Evolutionary conservation across 2,113 vertebrate species (phyloP).

Genomic region (Rousettus leschenaultii): DNA sequence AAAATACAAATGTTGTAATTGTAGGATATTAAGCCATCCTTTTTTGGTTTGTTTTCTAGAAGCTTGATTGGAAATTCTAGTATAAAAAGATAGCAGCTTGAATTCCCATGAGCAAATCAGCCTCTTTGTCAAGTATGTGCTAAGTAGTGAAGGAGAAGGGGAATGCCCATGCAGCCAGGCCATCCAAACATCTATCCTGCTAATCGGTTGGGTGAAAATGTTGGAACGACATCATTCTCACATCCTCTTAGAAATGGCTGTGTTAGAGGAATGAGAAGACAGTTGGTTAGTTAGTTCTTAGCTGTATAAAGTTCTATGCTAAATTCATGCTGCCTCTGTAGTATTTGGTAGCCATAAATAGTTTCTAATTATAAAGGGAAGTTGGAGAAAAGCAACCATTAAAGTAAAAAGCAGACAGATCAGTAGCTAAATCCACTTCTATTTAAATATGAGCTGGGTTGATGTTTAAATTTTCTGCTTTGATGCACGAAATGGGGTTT

Average conservation of each 20-base stretch:
- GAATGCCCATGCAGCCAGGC: not conserved
- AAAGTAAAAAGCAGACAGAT: slow-evolving; percentile 52
- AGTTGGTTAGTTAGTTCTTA: not conserved
- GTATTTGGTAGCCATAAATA: not conserved
- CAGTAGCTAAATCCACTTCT: slow-evolving; percentile 43
- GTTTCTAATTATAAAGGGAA: slow-evolving; percentile 15
- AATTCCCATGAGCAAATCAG: not conserved
- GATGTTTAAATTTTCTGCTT: slow-evolving; percentile 27
- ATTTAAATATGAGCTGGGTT: slow-evolving; percentile 30
- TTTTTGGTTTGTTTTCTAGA: not conserved
- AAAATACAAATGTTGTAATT: not conserved
- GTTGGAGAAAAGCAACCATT: not conserved
- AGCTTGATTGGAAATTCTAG: not conserved
- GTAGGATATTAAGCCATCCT: not conserved
- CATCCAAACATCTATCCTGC: not conserved
- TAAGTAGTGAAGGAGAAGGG: not conserved
- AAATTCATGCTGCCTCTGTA: not conserved
- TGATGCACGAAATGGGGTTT: not conserved
- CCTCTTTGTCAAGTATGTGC: not conserved
- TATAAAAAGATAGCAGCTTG: not conserved
- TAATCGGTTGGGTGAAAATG: not conserved
- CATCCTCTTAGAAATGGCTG: not conserved
- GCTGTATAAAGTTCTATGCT: not conserved
- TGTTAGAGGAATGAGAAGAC: not conserved
- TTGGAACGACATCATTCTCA: not conserved